phyloP scores from a whole-genome alignment of 2,888 invertebrate genomes.

The Trachelus troglodyta region DNA sequence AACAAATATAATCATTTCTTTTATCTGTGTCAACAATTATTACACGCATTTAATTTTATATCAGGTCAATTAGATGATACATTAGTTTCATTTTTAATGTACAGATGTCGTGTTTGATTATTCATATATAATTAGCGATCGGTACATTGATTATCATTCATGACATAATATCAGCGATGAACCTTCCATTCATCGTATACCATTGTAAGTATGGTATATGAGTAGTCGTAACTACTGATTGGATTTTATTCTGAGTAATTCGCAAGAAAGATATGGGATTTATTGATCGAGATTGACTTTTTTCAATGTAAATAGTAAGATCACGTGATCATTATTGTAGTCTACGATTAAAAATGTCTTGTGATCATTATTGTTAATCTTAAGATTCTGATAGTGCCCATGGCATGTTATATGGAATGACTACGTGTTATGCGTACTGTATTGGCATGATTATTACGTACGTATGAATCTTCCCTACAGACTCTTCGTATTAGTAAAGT shows the following conservation, averaged over 20 bases:
- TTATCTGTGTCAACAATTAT: not conserved
- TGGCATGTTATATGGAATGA: not conserved
- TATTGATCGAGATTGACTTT: not conserved
- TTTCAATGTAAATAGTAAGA: not conserved
- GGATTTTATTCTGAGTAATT: not conserved
- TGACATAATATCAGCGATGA: not conserved
- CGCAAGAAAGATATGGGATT: not conserved
- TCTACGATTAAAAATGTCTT: not conserved
- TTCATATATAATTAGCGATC: not conserved
- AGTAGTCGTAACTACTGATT: not conserved
- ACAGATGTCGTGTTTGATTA: not conserved
- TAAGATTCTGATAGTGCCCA: not conserved
- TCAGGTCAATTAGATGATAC: not conserved
- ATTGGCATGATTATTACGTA: constrained; percentile 37
- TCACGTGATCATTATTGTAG: not conserved
- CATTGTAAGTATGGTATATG: not conserved
- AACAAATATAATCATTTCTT: not conserved
- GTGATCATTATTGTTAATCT: not conserved
- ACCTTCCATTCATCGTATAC: not conserved
- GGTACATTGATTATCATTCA: not conserved
- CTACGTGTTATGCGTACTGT: constrained; percentile 27
- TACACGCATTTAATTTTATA: not conserved
- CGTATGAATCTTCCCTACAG: constrained; percentile 1
- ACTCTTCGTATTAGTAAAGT: not conserved
- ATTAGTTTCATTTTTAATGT: not conserved